phyloP scores from a whole-genome alignment of 2,888 invertebrate genomes.

The Lithosia quadra region DNA sequence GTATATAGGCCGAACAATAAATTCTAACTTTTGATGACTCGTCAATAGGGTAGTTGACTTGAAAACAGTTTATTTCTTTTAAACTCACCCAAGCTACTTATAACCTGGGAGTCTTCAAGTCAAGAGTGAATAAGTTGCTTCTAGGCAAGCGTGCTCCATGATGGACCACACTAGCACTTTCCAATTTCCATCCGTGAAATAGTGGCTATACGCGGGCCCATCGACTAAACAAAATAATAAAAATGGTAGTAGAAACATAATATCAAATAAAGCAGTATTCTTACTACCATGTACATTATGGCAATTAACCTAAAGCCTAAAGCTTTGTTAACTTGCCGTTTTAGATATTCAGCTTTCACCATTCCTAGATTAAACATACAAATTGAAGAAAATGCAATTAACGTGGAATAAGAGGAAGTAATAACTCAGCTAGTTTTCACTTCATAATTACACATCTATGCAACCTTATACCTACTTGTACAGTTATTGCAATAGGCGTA shows the following conservation, averaged over 20 bases:
- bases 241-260: too few relatives aligned
- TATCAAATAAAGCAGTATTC: too few relatives aligned
- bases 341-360: neutral
- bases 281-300: too few relatives aligned
- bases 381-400: neutral
- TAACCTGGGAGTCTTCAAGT: too few relatives aligned
- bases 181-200: too few relatives aligned
- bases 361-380: neutral
- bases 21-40: neutral
- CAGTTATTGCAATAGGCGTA: neutral
- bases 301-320: too few relatives aligned
- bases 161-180: too few relatives aligned
- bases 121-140: too few relatives aligned
- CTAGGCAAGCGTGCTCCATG: too few relatives aligned
- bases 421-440: conserved; percentile 5
- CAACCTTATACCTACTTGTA: neutral
- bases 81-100: too few relatives aligned
- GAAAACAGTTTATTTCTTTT: neutral
- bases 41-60: neutral
- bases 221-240: too few relatives aligned
- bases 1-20: neutral
- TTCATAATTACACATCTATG: neutral
- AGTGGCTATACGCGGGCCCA: too few relatives aligned
- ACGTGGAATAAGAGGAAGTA: neutral
- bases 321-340: neutral